These are phyloP conservation scores for Xanthorhoe designata DNA, from an alignment of 2,888 invertebrate species.

Conservation along the genomic window DNA sequence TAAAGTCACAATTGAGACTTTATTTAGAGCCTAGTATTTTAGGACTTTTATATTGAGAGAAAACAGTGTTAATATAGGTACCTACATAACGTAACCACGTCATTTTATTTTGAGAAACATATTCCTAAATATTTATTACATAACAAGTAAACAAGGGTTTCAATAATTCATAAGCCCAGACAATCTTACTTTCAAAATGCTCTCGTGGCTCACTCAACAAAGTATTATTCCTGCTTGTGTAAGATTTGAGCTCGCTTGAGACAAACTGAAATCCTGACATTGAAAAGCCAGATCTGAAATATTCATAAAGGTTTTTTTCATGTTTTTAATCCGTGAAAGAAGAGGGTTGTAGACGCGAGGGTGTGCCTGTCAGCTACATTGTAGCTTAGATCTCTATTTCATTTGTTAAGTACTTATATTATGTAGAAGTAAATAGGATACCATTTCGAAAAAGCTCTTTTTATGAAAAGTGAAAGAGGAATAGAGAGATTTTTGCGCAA, in stretches of 20 bases:
- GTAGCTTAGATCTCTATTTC: not conserved
- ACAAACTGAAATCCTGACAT: slow-evolving; percentile 28
- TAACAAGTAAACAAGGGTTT: slow-evolving; percentile 21
- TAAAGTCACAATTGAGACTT: not conserved
- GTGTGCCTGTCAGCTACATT: not conserved
- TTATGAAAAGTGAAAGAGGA: too few relatives aligned
- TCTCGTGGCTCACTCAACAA: slow-evolving; percentile 18
- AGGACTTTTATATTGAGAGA: not conserved
- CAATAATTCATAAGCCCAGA: slow-evolving; percentile 43
- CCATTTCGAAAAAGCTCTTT: not conserved
- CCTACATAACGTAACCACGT: not conserved
- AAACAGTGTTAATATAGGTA: too few relatives aligned
- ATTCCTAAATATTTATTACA: slow-evolving; percentile 29
- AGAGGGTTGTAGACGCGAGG: slow-evolving; percentile 6
- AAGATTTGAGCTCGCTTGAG: slow-evolving; percentile 18
- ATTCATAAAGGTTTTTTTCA: not conserved
- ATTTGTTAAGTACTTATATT: too few relatives aligned
- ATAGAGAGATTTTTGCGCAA: too few relatives aligned
- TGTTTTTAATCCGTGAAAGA: not conserved
- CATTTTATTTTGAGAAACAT: not conserved
- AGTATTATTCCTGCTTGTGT: slow-evolving; percentile 17
- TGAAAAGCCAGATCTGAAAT: slow-evolving; percentile 5
- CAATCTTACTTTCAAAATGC: slow-evolving; percentile 44
- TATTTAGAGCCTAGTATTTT: not conserved
- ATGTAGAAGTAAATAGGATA: too few relatives aligned